Conservation (phyloP, 1,140 invertebrate genomes). For the Oedothorax gibbosus region DNA sequence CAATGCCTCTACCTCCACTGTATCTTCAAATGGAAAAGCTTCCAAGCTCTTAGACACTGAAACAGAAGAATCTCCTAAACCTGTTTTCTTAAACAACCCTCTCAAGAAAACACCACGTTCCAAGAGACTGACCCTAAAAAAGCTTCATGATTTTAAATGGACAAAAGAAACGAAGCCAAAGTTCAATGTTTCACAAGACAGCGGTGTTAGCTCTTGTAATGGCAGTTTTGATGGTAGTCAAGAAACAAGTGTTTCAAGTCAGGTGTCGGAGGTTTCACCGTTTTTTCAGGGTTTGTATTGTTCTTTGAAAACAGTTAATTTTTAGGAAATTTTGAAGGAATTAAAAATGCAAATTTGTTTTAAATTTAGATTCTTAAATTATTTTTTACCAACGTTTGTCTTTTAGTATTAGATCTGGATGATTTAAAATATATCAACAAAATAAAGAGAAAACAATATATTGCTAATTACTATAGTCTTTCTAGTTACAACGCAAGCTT, state of each 20-base stretch:
- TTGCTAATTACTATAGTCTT: no score
- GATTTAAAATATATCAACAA: no score
- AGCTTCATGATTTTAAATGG: conserved; percentile 15
- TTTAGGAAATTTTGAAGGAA: no score
- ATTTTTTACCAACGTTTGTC: no score
- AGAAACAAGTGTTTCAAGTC: neutral
- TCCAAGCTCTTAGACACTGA: conserved; percentile 3
- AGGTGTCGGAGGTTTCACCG: neutral
- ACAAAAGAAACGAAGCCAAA: neutral
- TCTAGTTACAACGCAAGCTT: no score
- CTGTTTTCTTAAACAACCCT: neutral
- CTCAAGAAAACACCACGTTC: neutral
- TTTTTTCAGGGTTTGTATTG: no score
- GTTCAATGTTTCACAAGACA: neutral
- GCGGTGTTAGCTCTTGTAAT: conserved; percentile 13
- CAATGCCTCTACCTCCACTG: conserved; percentile 8
- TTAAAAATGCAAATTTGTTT: no score
- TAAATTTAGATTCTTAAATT: no score
- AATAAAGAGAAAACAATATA: no score
- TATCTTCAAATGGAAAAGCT: conserved; percentile 15
- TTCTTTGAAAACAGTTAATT: no score
- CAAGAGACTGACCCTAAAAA: conserved; percentile 1
- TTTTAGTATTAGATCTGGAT: no score
- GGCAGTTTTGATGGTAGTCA: conserved; percentile 2
- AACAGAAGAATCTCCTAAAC: neutral